phyloP scores from a whole-genome alignment of 2,113 vertebrate genomes.

The Craseonycteris thonglongyai region DNA sequence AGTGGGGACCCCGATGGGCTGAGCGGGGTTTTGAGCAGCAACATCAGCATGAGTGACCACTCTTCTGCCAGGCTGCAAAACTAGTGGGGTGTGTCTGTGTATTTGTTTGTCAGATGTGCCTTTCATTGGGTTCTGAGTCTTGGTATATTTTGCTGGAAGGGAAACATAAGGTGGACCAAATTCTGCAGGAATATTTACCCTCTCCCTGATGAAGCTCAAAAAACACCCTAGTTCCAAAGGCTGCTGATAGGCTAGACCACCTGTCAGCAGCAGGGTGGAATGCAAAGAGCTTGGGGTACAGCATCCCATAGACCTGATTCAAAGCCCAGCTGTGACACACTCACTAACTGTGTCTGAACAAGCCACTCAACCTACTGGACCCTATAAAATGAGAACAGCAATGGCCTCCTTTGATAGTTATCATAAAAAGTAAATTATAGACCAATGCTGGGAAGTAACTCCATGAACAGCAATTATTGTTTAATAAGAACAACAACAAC shows the following conservation, averaged over 20 bases:
- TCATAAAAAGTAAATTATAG: not conserved
- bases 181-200: not conserved
- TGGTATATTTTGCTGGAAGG: not conserved
- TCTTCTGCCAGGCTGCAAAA: not conserved
- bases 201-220: not conserved
- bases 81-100: not conserved
- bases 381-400: not conserved
- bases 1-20: slow-evolving; percentile 64
- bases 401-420: not conserved
- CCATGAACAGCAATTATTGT: not conserved
- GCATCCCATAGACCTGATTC: no score
- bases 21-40: not conserved
- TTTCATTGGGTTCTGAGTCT: not conserved
- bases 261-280: not conserved
- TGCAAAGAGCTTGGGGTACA: rapidly evolving
- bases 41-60: not conserved
- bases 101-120: not conserved
- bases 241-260: rapidly evolving
- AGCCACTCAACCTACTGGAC: not conserved
- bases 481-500: not conserved
- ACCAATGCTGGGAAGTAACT: not conserved
- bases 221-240: not conserved
- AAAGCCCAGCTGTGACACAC: not conserved
- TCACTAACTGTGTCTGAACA: not conserved
- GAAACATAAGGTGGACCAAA: not conserved